A percentile compares a stretch with the other conserved stretches of the same genome.
phyloP scores from a whole-genome alignment of 1,140 invertebrate species.

The Aphelenchoides besseyi region DNA sequence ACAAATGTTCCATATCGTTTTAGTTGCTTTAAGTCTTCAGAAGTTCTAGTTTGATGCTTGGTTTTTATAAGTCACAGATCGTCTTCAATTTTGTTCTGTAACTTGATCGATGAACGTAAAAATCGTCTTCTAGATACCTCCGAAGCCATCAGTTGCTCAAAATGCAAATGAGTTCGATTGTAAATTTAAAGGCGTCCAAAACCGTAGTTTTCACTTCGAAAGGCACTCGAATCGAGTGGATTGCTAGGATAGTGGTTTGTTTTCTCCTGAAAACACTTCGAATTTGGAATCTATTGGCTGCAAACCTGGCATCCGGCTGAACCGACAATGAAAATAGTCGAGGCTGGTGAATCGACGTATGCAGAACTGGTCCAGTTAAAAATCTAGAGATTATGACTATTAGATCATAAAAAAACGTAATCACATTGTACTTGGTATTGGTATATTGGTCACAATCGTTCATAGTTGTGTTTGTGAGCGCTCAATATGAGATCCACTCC shows the following conservation, averaged over 20 bases:
- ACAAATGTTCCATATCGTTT: slow-evolving; percentile 16
- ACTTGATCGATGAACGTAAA: background rate
- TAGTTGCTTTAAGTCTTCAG: background rate
- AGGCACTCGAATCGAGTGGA: slow-evolving; percentile 77
- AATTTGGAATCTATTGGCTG: background rate
- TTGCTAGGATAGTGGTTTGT: slow-evolving; percentile 63
- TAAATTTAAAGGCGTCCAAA: slow-evolving; percentile 64
- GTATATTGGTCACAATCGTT: too few relatives aligned
- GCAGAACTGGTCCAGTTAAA: slow-evolving; percentile 75
- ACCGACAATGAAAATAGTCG: slow-evolving; percentile 80
- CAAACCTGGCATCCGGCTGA: slow-evolving; percentile 71
- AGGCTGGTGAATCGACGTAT: slow-evolving; percentile 80
- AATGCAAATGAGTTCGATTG: slow-evolving; percentile 48
- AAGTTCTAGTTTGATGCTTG: background rate
- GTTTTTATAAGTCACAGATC: slow-evolving; percentile 5
- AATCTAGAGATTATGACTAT: slow-evolving; percentile 61
- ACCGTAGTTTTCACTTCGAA: slow-evolving; percentile 82
- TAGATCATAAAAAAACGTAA: slow-evolving; percentile 85
- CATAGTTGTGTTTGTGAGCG: slow-evolving; percentile 68
- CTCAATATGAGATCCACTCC: slow-evolving; percentile 57
- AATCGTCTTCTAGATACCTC: slow-evolving; percentile 8
- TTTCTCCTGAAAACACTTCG: slow-evolving; percentile 33
- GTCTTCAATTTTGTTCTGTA: slow-evolving; percentile 10
- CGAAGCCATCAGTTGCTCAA: slow-evolving; percentile 43
- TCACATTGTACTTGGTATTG: too few relatives aligned